Evolutionary conservation across 1,140 invertebrate genomes (phyloP).

Genomic region (Drosophila azteca): DNA sequence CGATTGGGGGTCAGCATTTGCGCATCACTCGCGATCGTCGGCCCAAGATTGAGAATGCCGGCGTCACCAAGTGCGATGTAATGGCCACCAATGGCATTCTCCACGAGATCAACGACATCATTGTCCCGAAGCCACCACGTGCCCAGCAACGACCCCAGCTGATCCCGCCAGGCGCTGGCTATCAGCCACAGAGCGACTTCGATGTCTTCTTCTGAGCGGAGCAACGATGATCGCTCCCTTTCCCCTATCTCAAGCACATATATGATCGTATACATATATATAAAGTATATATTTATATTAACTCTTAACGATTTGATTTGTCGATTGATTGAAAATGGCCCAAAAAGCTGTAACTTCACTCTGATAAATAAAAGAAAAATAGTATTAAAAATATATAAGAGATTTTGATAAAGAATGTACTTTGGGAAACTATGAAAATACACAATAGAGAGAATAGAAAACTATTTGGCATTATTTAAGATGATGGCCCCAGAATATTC

Average conservation of each 20-base stretch:
- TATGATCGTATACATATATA: constrained; percentile 45
- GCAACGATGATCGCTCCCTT: background rate
- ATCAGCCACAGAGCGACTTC: constrained; percentile 70
- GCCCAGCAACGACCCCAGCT: constrained; percentile 64
- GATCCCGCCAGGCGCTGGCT: constrained; percentile 36
- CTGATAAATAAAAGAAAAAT: constrained; percentile 62
- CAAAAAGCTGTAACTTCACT: constrained; percentile 17
- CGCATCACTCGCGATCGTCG: constrained; percentile 84
- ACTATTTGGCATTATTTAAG: too few species aligned
- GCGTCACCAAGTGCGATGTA: constrained; percentile 86
- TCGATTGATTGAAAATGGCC: constrained; percentile 56
- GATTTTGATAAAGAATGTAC: too few species aligned
- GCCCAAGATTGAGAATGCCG: constrained; percentile 85
- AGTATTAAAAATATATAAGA: constrained; percentile 16
- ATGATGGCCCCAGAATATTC: too few species aligned
- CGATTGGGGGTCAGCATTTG: constrained; percentile 83
- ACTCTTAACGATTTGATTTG: constrained; percentile 66
- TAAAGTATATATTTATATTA: constrained; percentile 72
- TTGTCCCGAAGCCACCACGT: constrained; percentile 67
- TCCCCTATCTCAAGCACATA: constrained; percentile 35
- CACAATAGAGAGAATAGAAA: too few species aligned
- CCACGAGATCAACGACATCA: constrained; percentile 86
- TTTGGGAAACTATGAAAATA: too few species aligned
- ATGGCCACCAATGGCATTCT: constrained; percentile 86
- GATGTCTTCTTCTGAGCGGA: constrained; percentile 79